Evolutionary conservation across 2,888 invertebrate genomes (phyloP).

Genomic region (Tenthredo mesomela): DNA sequence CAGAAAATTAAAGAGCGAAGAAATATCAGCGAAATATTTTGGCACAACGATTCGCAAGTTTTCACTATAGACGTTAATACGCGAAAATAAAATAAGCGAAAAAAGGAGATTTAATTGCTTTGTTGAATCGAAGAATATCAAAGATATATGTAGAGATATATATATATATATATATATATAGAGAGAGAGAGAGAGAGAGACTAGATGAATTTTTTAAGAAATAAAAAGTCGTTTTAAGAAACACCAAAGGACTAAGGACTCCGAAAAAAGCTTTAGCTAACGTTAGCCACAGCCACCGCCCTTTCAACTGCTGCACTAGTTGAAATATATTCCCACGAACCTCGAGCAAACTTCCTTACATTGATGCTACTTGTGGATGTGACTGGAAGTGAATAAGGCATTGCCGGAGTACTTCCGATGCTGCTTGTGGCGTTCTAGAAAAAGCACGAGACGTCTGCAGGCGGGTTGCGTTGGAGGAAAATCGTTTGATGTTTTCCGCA

Average conservation of each 20-base stretch:
- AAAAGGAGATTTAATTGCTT: background rate
- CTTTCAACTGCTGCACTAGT: conserved; percentile 21
- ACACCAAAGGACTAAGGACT: conserved; percentile 19
- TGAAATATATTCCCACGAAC: conserved; percentile 28
- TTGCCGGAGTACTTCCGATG: conserved; percentile 41
- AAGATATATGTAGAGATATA: background rate
- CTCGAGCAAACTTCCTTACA: conserved; percentile 25
- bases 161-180: background rate
- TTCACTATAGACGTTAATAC: background rate
- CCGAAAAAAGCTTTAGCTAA: conserved; percentile 19
- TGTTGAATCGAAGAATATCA: background rate
- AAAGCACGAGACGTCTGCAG: conserved; percentile 21
- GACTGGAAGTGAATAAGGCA: conserved; percentile 47
- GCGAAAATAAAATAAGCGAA: background rate
- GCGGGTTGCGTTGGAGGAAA: background rate
- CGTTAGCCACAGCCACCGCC: background rate
- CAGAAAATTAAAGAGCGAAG: background rate
- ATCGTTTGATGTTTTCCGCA: conserved; percentile 45
- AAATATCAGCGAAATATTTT: background rate
- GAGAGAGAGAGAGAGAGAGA: background rate
- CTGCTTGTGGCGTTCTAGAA: conserved; percentile 20
- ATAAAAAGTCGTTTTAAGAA: background rate
- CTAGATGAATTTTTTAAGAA: conserved; percentile 28
- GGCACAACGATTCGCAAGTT: background rate
- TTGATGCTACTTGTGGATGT: background rate